A percentile compares a stretch with the other conserved stretches of the same genome.
Conservation (phyloP, 2,797 vertebrate species). For the Tachyglossus aculeatus region DNA sequence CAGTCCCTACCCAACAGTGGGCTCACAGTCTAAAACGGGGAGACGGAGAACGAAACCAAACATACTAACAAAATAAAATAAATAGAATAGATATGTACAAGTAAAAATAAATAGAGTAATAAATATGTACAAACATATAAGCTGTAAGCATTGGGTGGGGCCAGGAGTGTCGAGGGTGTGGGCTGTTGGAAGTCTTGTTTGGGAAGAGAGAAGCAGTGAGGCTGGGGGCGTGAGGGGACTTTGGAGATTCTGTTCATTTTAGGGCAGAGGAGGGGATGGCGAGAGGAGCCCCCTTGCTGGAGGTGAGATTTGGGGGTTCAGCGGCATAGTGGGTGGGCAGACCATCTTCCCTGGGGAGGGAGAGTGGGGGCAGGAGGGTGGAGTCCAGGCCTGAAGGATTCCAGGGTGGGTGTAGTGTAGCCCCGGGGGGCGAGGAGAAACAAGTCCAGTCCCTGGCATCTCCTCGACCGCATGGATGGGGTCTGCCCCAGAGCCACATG, state of each 20-base stretch:
- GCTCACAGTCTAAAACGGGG: too few relatives aligned
- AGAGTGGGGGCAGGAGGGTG: neutral
- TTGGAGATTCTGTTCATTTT: neutral
- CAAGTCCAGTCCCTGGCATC: too few relatives aligned
- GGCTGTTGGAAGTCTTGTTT: neutral
- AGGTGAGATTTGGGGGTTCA: neutral
- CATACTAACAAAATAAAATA: too few relatives aligned
- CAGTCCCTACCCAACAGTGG: too few relatives aligned
- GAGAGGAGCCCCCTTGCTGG: neutral
- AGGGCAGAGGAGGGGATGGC: neutral
- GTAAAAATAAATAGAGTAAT: too few relatives aligned
- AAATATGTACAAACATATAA: too few relatives aligned
- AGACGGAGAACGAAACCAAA: too few relatives aligned
- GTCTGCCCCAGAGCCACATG: too few relatives aligned
- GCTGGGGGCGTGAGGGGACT: neutral
- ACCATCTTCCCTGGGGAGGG: neutral
- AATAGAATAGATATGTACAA: too few relatives aligned
- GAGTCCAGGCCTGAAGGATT: neutral
- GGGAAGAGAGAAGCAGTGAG: neutral
- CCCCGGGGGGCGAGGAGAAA: neutral
- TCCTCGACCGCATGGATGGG: too few relatives aligned
- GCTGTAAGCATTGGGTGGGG: neutral
- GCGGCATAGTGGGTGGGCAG: neutral
- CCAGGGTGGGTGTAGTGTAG: neutral
- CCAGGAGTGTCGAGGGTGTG: neutral